phyloP scores from a whole-genome alignment of 2,113 vertebrate genomes.

The Nibea coibor region DNA sequence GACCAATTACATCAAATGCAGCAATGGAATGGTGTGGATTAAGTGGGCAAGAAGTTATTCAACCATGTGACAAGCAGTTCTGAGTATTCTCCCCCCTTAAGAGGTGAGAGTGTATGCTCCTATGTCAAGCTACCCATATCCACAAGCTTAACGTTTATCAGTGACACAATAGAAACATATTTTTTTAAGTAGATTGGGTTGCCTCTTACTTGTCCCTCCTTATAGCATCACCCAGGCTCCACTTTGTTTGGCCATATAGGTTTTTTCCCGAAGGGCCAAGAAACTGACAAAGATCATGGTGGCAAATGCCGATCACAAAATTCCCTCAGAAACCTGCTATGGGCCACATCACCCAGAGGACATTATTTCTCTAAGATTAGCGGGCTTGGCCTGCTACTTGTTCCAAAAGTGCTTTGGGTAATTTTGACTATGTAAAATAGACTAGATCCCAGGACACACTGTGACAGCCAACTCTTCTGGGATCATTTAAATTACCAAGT shows the following conservation, averaged over 20 bases:
- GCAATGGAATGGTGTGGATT: too few relatives aligned
- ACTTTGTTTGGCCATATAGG: background rate
- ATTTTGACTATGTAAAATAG: background rate
- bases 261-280: background rate
- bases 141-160: background rate
- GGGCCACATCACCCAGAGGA: background rate
- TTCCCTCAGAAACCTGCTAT: background rate
- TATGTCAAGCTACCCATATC: background rate
- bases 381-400: background rate
- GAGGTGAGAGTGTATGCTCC: background rate
- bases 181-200: too few relatives aligned
- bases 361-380: background rate
- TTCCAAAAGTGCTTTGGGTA: background rate
- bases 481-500: conserved; percentile 27
- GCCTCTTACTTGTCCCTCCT: too few relatives aligned
- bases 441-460: background rate
- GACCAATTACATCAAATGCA: background rate
- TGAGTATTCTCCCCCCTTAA: background rate
- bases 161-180: background rate
- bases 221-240: too few relatives aligned
- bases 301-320: background rate
- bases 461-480: conserved; percentile 12
- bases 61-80: background rate
- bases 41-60: background rate
- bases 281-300: background rate